Evolutionary conservation across 2,113 vertebrate genomes (phyloP).

Genomic region (Catharus fuscescens): DNA sequence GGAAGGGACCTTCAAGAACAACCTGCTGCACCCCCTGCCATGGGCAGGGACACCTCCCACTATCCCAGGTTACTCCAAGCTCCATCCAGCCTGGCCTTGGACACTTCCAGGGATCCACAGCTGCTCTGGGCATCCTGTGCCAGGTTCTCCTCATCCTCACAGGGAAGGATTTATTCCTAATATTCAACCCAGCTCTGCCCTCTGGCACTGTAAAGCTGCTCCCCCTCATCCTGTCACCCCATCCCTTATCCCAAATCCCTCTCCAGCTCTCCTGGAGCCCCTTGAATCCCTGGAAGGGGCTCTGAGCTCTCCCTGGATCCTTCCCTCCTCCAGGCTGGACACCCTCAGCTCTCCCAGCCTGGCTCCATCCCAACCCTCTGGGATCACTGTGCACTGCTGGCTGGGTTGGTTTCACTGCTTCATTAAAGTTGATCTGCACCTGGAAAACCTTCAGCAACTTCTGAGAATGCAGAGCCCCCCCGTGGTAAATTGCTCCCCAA

Average conservation of each 20-base stretch:
- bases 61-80: rapidly evolving
- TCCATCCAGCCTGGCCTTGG: rapidly evolving
- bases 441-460: not conserved
- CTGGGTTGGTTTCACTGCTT: not conserved
- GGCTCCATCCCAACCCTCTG: not conserved
- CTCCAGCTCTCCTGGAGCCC: not conserved
- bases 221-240: rapidly evolving
- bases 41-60: not conserved
- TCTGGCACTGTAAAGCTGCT: not conserved
- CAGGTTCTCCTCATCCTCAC: rapidly evolving
- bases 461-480: not conserved
- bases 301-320: not conserved
- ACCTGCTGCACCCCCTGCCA: rapidly evolving
- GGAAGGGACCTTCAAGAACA: too few species aligned
- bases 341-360: not conserved
- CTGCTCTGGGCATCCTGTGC: rapidly evolving
- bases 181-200: rapidly evolving
- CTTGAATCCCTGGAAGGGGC: rapidly evolving
- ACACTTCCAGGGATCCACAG: not conserved
- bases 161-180: rapidly evolving
- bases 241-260: not conserved
- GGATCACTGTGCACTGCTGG: not conserved
- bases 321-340: not conserved
- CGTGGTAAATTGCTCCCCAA: too few species aligned
- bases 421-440: not conserved